Base-by-base conservation (phyloP, 2,797 vertebrate genomes). In the Octomys mimax region DNA sequence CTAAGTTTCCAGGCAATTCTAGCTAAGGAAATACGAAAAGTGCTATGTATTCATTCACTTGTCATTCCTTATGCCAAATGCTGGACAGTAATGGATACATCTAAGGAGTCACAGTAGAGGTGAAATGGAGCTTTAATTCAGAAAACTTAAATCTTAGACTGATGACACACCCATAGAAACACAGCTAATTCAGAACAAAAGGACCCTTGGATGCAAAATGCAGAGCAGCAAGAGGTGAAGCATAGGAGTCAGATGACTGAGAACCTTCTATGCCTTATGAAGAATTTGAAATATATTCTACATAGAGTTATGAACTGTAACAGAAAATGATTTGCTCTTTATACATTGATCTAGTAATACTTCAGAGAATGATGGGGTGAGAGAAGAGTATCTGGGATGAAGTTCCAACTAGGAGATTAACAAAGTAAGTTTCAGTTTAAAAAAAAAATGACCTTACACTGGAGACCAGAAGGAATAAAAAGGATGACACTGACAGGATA, bases 351-450 rank as follows among this genome's bases (percentile, higher is more conserved):
- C 7, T 22, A 4, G 6, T 54, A 61, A 42, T 73, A 88, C 52
- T 16, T 71, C 81, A 19, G 61, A 94, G 12, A 89, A 68, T 73
- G 31, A 95, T 70, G 68, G 57, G 39, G 5, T 46, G 24, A 18
- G 33, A 14, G 10, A 66, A 78, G 46, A 68, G 19, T 79, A 73
- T 19, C 42, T 78, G 80, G 22, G 13, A 87, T 81, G 0, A 94
- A 94, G 59, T 89, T 70, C 68, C 39, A 54, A 62, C 77, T 54
- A 94, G 13, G 42, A 70, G 59, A 92, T 81, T 62, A 81, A 90
- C 19, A 68, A 86, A 86, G 46, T 46, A 86, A 86, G 5, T 5
- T 79, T 52, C 92, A 73, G 3, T 71, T 13, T 87, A 92, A 90
- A 91, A 90, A 49, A 54, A 16, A 54, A 54, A 54, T 12, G 12